Evolutionary conservation across 2,797 vertebrate genomes (phyloP).

Genomic region (Eutrigla gurnardus): DNA sequence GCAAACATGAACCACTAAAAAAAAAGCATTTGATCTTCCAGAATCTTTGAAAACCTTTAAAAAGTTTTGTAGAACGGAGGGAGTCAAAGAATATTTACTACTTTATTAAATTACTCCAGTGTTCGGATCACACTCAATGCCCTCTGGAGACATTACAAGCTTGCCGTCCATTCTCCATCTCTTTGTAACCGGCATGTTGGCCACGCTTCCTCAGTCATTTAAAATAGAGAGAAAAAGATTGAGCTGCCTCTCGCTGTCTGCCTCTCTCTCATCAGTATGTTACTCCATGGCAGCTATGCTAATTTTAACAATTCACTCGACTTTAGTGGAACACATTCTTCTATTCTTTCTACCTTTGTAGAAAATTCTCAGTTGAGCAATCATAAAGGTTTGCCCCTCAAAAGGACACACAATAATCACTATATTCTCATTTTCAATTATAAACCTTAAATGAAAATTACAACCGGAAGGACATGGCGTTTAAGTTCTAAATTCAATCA

Average conservation of each 20-base stretch:
- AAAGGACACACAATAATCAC: constrained; percentile 35
- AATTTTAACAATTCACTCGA: constrained; percentile 41
- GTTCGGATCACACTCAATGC: neutral
- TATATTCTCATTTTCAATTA: constrained; percentile 45
- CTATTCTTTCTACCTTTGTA: constrained; percentile 27
- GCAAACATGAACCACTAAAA: constrained; percentile 2
- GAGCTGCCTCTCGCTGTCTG: constrained; percentile 15
- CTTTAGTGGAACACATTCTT: constrained; percentile 38
- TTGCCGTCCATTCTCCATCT: neutral
- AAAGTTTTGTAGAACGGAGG: neutral
- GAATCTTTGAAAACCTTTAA: constrained; percentile 1
- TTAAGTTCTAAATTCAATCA: constrained; percentile 51
- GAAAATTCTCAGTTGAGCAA: constrained; percentile 25
- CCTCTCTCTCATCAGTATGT: constrained; percentile 42
- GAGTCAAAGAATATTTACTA: neutral
- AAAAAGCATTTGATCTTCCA: neutral
- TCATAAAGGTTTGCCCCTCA: constrained; percentile 40
- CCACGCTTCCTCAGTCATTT: neutral
- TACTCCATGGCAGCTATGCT: constrained; percentile 17
- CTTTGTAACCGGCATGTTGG: constrained; percentile 8
- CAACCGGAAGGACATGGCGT: constrained; percentile 44
- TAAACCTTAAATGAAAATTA: constrained; percentile 44
- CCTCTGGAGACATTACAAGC: neutral
- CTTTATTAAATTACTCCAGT: constrained; percentile 1
- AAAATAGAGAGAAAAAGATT: constrained; percentile 17